Percentiles rank a stretch among this genome's conserved stretches.
These are phyloP conservation scores for Oryzias woworae DNA, from an alignment of 2,113 vertebrate species.

Conservation along the genomic window DNA sequence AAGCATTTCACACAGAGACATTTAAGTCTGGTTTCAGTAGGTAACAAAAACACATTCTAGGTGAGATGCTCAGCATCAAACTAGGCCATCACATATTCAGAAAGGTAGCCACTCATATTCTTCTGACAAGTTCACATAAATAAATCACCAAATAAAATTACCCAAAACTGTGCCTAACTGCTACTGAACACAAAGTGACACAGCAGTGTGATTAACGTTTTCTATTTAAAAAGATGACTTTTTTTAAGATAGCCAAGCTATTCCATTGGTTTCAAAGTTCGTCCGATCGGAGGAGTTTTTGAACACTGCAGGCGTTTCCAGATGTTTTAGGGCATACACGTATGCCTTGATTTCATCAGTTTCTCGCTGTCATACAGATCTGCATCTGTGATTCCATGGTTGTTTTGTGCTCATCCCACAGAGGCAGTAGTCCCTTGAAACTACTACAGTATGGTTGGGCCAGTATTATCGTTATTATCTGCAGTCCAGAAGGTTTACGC, in stretches of 20 bases:
- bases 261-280: conserved; percentile 35
- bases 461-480: conserved; percentile 39
- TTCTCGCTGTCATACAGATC: conserved; percentile 8
- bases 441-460: conserved; percentile 52
- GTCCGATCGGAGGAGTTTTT: conserved; percentile 44
- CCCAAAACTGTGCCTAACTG: conserved; percentile 70
- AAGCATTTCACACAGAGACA: conserved; percentile 37
- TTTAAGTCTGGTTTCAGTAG: conserved; percentile 34
- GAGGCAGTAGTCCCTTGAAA: conserved; percentile 46
- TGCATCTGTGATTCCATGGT: conserved; percentile 28
- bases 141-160: conserved; percentile 72
- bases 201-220: conserved; percentile 69
- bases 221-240: conserved; percentile 60
- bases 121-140: conserved; percentile 73
- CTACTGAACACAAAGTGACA: conserved; percentile 73
- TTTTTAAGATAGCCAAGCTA: conserved; percentile 32
- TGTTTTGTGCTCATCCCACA: conserved; percentile 65
- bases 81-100: conserved; percentile 56
- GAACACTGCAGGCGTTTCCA: conserved; percentile 25
- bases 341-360: not conserved
- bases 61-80: conserved; percentile 70
- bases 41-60: conserved; percentile 61
- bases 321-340: conserved; percentile 26
- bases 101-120: conserved; percentile 61
- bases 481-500: conserved; percentile 42